These are phyloP conservation scores for Dolichopus griseipennis DNA, from an alignment of 2,888 invertebrate species.

Conservation along the genomic window DNA sequence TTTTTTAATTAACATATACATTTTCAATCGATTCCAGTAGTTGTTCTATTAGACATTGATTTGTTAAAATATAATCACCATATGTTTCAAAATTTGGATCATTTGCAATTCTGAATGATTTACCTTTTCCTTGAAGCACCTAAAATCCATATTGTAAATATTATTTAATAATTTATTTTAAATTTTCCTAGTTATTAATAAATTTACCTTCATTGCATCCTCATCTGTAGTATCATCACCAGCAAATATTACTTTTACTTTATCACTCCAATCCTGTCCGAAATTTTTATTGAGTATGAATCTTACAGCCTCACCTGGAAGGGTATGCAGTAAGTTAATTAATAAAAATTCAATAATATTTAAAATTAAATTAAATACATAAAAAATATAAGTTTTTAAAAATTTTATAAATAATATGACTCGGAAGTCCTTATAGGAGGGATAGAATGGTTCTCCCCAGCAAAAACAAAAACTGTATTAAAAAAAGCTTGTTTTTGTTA, in stretches of 20 bases:
- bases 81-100: slow-evolving; percentile 59
- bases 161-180: slow-evolving; percentile 10
- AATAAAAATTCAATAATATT: too few relatives aligned
- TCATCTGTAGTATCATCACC: slow-evolving; percentile 86
- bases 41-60: slow-evolving; percentile 60
- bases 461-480: too few relatives aligned
- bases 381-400: too few relatives aligned
- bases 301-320: slow-evolving; percentile 54
- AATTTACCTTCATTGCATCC: slow-evolving; percentile 72
- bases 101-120: slow-evolving; percentile 64
- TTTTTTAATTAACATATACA: slow-evolving; percentile 24
- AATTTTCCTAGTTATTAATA: not conserved
- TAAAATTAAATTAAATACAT: too few relatives aligned
- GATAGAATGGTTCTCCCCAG: too few relatives aligned
- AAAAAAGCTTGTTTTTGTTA: too few relatives aligned
- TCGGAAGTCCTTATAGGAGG: too few relatives aligned
- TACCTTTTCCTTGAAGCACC: slow-evolving; percentile 64
- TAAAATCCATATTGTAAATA: slow-evolving; percentile 30
- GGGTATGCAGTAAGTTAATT: too few relatives aligned
- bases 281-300: slow-evolving; percentile 64
- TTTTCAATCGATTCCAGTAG: slow-evolving; percentile 58
- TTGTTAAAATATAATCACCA: slow-evolving; percentile 60
- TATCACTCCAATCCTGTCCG: slow-evolving; percentile 61
- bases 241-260: slow-evolving; percentile 68
- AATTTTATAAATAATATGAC: too few relatives aligned